Percentiles rank a stretch among this genome's conserved stretches.
These are phyloP conservation scores for Babyrousa celebensis DNA, from an alignment of 2,797 vertebrate species.

Conservation along the genomic window DNA sequence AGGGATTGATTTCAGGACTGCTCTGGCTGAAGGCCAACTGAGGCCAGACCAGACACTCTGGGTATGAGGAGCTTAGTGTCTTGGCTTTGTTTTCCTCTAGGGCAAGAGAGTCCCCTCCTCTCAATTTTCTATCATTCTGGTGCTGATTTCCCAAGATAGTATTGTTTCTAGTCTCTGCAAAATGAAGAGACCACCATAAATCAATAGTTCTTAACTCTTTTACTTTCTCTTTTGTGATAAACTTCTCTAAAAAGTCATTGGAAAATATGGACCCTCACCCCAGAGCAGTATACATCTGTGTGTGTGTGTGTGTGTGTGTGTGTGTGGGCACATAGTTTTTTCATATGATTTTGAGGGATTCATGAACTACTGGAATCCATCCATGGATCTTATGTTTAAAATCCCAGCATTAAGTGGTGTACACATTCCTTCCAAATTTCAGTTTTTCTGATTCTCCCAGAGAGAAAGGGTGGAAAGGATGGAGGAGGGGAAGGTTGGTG, in stretches of 20 bases:
- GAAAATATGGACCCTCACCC: not conserved
- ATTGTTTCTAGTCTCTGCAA: not conserved
- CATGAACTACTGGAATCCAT: constrained; percentile 15
- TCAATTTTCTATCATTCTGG: not conserved
- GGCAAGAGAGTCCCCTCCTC: not conserved
- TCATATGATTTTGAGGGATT: constrained; percentile 52
- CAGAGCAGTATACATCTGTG: not conserved
- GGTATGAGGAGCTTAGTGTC: not conserved
- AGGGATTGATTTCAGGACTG: not conserved
- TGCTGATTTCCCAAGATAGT: not conserved
- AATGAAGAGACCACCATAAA: constrained; percentile 9
- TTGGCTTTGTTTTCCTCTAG: not conserved
- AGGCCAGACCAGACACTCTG: not conserved
- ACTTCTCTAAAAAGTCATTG: not conserved
- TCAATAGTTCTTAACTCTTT: not conserved
- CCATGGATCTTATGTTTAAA: constrained; percentile 9
- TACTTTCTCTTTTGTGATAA: not conserved
- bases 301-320: not conserved
- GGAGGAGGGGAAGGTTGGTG: not conserved
- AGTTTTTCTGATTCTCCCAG: constrained; percentile 32
- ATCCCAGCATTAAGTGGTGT: not conserved
- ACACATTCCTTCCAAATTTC: constrained; percentile 46
- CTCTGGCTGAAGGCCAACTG: not conserved
- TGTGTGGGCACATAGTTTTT: not conserved
- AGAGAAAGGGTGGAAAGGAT: not conserved